A percentile compares a stretch with the other conserved stretches of the same genome.
Conservation (phyloP, 1,140 invertebrate species). For the Rhagoletis zephyria region DNA sequence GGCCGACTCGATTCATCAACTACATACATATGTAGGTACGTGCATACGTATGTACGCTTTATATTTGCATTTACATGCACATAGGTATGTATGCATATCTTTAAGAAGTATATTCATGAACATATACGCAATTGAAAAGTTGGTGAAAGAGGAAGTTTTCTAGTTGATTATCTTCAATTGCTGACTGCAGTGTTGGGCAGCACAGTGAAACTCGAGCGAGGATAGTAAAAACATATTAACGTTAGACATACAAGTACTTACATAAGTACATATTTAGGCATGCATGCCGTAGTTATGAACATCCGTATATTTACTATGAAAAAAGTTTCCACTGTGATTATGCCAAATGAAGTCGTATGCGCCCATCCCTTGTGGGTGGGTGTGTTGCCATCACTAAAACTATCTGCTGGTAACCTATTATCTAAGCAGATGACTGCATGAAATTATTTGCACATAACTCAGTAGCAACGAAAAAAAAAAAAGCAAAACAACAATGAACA, state of each 20-base stretch:
- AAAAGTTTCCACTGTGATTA: neutral
- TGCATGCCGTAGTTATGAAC: neutral
- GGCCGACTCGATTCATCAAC: too few relatives aligned
- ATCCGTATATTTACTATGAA: neutral
- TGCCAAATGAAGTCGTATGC: neutral
- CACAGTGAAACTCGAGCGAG: neutral
- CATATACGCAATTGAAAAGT: neutral
- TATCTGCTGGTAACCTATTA: neutral
- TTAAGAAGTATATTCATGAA: neutral
- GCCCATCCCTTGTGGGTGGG: neutral
- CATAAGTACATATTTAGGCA: neutral
- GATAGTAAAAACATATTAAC: neutral
- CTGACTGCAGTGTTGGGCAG: neutral
- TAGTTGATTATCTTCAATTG: neutral
- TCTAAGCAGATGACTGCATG: slow-evolving; percentile 6
- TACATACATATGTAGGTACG: too few relatives aligned
- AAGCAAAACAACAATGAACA: neutral
- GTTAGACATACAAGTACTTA: neutral
- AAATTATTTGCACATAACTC: neutral
- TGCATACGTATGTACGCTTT: neutral
- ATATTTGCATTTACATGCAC: neutral
- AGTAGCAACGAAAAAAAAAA: neutral
- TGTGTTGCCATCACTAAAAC: too few relatives aligned
- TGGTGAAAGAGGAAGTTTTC: neutral
- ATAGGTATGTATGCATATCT: neutral